phyloP scores from a whole-genome alignment of 2,888 invertebrate genomes.

The Ectemnius continuus region DNA sequence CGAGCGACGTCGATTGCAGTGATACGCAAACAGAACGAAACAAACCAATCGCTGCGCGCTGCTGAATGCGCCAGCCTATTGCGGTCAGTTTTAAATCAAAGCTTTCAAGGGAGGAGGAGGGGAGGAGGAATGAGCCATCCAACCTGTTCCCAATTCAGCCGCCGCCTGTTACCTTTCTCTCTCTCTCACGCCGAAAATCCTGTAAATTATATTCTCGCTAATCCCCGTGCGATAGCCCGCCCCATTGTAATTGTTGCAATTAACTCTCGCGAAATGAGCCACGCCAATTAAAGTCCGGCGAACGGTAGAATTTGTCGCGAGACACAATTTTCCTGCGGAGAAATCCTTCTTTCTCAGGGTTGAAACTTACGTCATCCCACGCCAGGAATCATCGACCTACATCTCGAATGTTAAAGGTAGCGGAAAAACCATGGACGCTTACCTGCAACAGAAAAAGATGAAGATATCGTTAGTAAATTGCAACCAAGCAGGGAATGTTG shows the following conservation, averaged over 20 bases:
- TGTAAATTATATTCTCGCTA: constrained; percentile 1
- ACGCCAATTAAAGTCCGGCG: background rate
- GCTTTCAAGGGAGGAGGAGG: constrained; percentile 6
- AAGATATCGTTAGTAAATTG: background rate
- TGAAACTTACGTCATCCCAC: no score
- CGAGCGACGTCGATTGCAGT: no score
- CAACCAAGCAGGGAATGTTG: background rate
- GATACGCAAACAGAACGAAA: constrained; percentile 14
- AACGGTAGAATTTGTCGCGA: background rate
- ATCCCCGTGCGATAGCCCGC: background rate
- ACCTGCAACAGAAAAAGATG: constrained; percentile 45
- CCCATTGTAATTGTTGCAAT: constrained; percentile 29
- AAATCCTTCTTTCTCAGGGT: no score
- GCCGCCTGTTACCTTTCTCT: no score
- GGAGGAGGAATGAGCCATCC: background rate
- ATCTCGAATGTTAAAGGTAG: background rate
- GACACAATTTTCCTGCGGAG: no score
- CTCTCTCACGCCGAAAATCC: background rate
- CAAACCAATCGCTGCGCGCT: background rate
- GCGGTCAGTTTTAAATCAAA: constrained; percentile 30
- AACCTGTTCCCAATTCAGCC: background rate
- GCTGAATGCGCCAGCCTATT: constrained; percentile 10
- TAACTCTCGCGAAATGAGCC: constrained; percentile 12
- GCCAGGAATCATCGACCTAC: no score
- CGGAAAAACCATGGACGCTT: constrained; percentile 22